These are phyloP conservation scores for Triplophysa tibetana DNA, from an alignment of 2,113 vertebrate genomes.

Conservation along the genomic window DNA sequence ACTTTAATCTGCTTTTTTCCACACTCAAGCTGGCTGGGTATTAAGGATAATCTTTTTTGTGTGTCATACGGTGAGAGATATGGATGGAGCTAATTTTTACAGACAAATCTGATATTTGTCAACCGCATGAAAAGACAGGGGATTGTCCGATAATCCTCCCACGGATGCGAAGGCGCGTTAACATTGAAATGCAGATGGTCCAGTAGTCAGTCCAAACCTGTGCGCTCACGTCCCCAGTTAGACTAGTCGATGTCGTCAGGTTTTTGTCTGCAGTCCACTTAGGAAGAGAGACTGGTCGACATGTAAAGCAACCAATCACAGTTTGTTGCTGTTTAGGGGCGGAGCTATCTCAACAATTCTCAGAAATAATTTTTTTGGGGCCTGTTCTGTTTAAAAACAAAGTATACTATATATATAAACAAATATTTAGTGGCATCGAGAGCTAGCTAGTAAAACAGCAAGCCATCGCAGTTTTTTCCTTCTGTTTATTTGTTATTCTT, in stretches of 20 bases:
- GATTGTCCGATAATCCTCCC: constrained; percentile 79
- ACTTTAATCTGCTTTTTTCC: constrained; percentile 84
- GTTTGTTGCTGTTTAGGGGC: neutral
- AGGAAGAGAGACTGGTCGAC: no score
- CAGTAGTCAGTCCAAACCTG: constrained; percentile 61
- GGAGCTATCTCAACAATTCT: neutral
- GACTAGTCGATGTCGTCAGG: no score
- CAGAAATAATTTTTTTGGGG: no score
- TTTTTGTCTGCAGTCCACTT: no score
- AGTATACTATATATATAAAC: no score
- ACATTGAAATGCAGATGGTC: constrained; percentile 81
- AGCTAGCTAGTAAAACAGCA: neutral
- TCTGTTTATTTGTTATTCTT: constrained; percentile 61
- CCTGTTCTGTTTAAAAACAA: no score
- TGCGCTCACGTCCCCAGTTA: constrained; percentile 55
- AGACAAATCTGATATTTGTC: constrained; percentile 87
- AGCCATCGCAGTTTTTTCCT: constrained; percentile 61
- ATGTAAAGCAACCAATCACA: neutral
- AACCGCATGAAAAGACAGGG: constrained; percentile 76
- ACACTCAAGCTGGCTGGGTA: constrained; percentile 80
- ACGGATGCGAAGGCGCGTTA: constrained; percentile 76
- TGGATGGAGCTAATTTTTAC: constrained; percentile 82
- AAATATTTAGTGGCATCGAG: no score
- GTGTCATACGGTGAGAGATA: constrained; percentile 81
- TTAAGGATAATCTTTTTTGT: constrained; percentile 82